Base-by-base conservation (phyloP, 2,113 vertebrate species). In the Girardinichthys multiradiatus region DNA sequence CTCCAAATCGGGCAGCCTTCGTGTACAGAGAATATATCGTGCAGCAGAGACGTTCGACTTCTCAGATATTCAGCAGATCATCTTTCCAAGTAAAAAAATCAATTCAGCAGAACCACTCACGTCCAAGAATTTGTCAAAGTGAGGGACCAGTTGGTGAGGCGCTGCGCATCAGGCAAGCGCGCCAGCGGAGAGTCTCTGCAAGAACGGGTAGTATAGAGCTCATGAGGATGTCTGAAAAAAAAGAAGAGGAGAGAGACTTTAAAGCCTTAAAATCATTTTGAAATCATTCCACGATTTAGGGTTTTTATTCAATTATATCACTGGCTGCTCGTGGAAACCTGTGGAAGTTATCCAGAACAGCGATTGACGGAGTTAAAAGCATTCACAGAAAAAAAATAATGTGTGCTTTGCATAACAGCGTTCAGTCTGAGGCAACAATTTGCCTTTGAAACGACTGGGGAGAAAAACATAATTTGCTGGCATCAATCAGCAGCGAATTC, bases 101-200 rank as follows among this genome's bases (percentile, higher is more conserved):
- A 69, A 62, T 70, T 80, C 79, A 57, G 84, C 76, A 84, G 84
- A 86, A 72, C 86, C 65, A 86, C 81, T 89, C 89, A 66, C 77
- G 84, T 89, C 89, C 85, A 90, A 83, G 87, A 91, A 85, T 90
- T 85, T 86, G 90, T 89, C 86, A 92, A 92, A 93, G 91, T 91
- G 91, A 91, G 79, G 60, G 74, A 81, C 59, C 79, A 87, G 87
- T 83, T 91, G 83, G 86, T 87, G 85, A 83, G 88, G 90, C 83
- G 91, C 86, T 90, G 88, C 81, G 91, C 89, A 82, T 86, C 89
- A 90, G 79, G 79, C 84, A 48, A 72, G 73, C 86, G 84, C 89
- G 65, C 82, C 74, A 85, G 79, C 72, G 85, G 80, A 85, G 82
- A 89, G 72, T 72, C 85, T 90, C 81, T 87, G 87, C 81, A 76